A percentile compares a stretch with the other conserved stretches of the same genome.
Conservation (phyloP, 2,113 vertebrate genomes). For the Lipophrys pholis region DNA sequence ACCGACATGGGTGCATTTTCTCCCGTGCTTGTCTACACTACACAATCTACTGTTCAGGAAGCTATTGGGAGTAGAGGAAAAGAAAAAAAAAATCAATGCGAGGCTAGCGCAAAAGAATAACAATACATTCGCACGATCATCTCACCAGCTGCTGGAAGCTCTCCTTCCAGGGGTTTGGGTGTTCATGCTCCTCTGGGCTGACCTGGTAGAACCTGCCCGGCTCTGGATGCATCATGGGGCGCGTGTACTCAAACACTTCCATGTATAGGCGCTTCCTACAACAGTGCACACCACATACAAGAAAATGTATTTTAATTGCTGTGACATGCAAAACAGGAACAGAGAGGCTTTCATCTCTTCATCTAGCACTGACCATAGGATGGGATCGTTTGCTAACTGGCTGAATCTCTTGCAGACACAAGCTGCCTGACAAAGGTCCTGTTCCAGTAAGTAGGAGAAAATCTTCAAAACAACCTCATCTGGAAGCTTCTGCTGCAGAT, state of each 20-base stretch:
- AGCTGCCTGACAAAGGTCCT: constrained; percentile 98
- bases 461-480: constrained; percentile 99
- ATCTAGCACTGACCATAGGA: constrained; percentile 91
- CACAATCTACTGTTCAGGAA: too few species aligned
- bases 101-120: neutral
- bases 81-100: neutral
- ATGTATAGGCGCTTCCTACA: constrained; percentile 97
- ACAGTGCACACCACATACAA: constrained; percentile 12
- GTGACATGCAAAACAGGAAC: neutral
- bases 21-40: too few species aligned
- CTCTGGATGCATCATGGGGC: constrained; percentile 99
- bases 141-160: constrained; percentile 98
- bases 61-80: neutral
- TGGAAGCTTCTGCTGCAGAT: constrained; percentile 98
- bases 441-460: constrained; percentile 98
- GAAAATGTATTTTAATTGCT: neutral
- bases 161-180: constrained; percentile 99
- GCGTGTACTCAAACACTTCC: constrained; percentile 99
- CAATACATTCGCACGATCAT: neutral
- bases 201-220: constrained; percentile 98
- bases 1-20: too few species aligned
- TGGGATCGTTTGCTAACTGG: constrained; percentile 98
- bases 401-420: constrained; percentile 99
- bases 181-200: constrained; percentile 98
- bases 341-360: neutral